Base-by-base conservation (phyloP, 2,888 invertebrate species). In the Andricus quercusramuli region DNA sequence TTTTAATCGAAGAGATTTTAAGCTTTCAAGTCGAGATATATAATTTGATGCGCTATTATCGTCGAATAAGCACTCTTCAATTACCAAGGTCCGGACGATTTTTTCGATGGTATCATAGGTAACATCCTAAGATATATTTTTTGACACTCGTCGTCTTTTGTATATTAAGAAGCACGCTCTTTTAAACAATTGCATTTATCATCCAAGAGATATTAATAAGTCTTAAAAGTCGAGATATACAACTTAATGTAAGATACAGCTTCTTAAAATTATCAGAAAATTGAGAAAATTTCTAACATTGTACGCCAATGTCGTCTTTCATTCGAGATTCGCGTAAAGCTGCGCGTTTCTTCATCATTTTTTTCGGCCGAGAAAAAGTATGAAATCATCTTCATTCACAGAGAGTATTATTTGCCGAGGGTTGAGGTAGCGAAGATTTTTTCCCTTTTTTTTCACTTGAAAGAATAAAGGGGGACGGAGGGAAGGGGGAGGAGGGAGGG, bases 401-500 rank as follows among this genome's bases (percentile, higher is more conserved):
- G 20, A 29, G 29, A 74, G 51, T n/a, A 47, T 17, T 68, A 47
- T 70, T 51, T 74, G 51, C 66, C 37, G 15, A 32, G n/a, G 66
- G 37, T 66, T 20, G n/a, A 37, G 37, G 41, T 41, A 66, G 20
- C n/a, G n/a, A 66, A 66, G 37, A n/a, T 41, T 66, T 66, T 66
- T 66, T 66, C 20, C n/a, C n/a, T 9, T 20, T 29, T 20, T 29
- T 74, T 74, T 20, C 32, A 25, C 32, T 74, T n/a, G 11, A 32
- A 29, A 56, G 56, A 74, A 70, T 51, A 29, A n/a, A 13, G 41
- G 41, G 15, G 25, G 17, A 4, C 44, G 25, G 77, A 41, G 64
- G 41, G 13, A n/a, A 68, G 56, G 79, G 37, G 79, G 81, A 68
- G 62, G 66, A 56, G 70, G 81, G 78, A 79, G 80, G 77, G 59